These are phyloP conservation scores for Tachypleus tridentatus DNA, from an alignment of 1,140 invertebrate genomes.

Conservation along the genomic window DNA sequence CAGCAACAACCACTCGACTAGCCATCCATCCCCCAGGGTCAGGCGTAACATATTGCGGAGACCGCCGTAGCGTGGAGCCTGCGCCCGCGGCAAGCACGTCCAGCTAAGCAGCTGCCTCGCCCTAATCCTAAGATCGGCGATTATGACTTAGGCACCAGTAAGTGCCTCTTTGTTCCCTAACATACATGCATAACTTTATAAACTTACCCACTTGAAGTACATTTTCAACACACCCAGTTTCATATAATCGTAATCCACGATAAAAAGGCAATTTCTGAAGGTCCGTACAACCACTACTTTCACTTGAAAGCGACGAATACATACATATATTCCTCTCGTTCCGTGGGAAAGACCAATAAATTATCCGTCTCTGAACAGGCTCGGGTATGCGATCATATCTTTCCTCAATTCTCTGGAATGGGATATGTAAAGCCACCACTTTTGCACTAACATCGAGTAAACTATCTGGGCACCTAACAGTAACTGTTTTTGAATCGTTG, in stretches of 20 bases:
- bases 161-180: conserved; percentile 6
- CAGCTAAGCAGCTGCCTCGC: conserved; percentile 23
- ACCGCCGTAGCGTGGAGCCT: conserved; percentile 11
- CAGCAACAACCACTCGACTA: too few relatives aligned
- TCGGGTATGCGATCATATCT: conserved; percentile 72
- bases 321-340: conserved; percentile 77
- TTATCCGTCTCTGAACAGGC: conserved; percentile 70
- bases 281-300: conserved; percentile 28
- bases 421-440: conserved; percentile 66
- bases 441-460: conserved; percentile 68
- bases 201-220: conserved; percentile 81
- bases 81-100: conserved; percentile 19
- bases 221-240: conserved; percentile 61
- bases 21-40: too few relatives aligned
- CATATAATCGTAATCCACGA: conserved; percentile 65
- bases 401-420: conserved; percentile 75
- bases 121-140: conserved; percentile 22
- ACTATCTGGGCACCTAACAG: conserved; percentile 35
- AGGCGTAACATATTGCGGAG: neutral
- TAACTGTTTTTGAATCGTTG: conserved; percentile 27
- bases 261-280: conserved; percentile 68
- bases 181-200: conserved; percentile 1
- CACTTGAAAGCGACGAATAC: conserved; percentile 62
- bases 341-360: conserved; percentile 76
- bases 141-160: conserved; percentile 7